Percentiles rank a stretch among this genome's conserved stretches.
phyloP scores from a whole-genome alignment of 2,113 vertebrate genomes.

The Neolamprologus kungweensis region DNA sequence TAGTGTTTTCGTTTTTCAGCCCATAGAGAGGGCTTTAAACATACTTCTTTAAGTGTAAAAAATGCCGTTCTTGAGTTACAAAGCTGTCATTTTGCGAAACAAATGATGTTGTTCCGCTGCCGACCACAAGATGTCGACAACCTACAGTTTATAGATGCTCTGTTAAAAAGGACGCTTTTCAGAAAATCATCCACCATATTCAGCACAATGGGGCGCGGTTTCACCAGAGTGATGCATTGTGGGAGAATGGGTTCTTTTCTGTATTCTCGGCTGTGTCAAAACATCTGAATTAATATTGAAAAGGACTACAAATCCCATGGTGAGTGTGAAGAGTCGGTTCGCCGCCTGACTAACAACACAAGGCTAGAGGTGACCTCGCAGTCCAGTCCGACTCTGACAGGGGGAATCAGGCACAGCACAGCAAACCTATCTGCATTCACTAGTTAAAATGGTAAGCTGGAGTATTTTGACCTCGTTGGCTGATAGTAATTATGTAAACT shows the following conservation, averaged over 20 bases:
- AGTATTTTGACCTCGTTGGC: rapidly evolving
- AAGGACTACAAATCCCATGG: conserved; percentile 57
- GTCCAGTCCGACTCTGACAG: conserved; percentile 13
- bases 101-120: background rate
- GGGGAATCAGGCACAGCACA: background rate
- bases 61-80: background rate
- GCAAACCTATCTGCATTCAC: background rate
- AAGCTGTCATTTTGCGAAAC: background rate
- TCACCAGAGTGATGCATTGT: background rate
- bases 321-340: rapidly evolving
- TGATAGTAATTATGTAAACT: rapidly evolving
- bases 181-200: conserved; percentile 13
- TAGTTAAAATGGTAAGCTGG: conserved; percentile 55
- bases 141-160: rapidly evolving
- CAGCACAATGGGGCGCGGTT: conserved; percentile 13
- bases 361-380: conserved; percentile 60
- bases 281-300: rapidly evolving
- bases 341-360: conserved; percentile 14
- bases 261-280: rapidly evolving
- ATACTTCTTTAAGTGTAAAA: rapidly evolving
- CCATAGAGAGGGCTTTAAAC: background rate
- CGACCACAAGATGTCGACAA: background rate
- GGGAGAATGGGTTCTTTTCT: conserved; percentile 38
- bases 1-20: background rate
- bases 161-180: background rate